Percentiles rank a stretch among this genome's conserved stretches.
phyloP scores from a whole-genome alignment of 2,797 vertebrate genomes.

The Xenopus petersii region DNA sequence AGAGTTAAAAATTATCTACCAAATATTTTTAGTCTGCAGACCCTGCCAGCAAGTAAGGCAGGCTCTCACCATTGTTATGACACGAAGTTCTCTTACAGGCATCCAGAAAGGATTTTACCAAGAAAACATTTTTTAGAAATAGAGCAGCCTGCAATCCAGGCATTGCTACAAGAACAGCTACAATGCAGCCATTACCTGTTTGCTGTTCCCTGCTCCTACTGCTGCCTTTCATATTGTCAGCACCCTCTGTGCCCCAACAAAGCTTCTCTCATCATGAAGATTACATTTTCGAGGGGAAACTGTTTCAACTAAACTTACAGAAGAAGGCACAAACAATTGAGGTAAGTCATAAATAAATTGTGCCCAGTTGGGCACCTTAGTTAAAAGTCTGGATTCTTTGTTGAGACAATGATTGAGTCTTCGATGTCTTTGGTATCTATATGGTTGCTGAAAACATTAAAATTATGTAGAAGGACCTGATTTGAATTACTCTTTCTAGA shows the following conservation, averaged over 20 bases:
- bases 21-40: constrained; percentile 46
- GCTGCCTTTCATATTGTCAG: constrained; percentile 70
- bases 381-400: too few relatives aligned
- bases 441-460: too few relatives aligned
- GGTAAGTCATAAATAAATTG: constrained; percentile 59
- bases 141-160: constrained; percentile 23
- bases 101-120: constrained; percentile 64
- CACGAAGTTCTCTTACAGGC: constrained; percentile 73
- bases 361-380: background rate
- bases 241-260: constrained; percentile 63
- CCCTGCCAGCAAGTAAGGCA: constrained; percentile 77
- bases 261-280: constrained; percentile 57
- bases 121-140: constrained; percentile 54
- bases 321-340: constrained; percentile 65
- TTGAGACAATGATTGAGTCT: too few relatives aligned
- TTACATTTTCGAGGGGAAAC: constrained; percentile 51
- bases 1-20: constrained; percentile 36
- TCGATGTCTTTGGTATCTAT: too few relatives aligned
- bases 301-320: constrained; percentile 62
- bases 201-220: constrained; percentile 64
- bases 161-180: constrained; percentile 43
- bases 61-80: constrained; percentile 88
- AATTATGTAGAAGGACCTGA: too few relatives aligned
- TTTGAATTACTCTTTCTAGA: too few relatives aligned
- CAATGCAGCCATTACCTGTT: constrained; percentile 64